A percentile compares a stretch with the other conserved stretches of the same genome.
Conservation (phyloP, 1,140 invertebrate species). For the Phenacoccus solenopsis region DNA sequence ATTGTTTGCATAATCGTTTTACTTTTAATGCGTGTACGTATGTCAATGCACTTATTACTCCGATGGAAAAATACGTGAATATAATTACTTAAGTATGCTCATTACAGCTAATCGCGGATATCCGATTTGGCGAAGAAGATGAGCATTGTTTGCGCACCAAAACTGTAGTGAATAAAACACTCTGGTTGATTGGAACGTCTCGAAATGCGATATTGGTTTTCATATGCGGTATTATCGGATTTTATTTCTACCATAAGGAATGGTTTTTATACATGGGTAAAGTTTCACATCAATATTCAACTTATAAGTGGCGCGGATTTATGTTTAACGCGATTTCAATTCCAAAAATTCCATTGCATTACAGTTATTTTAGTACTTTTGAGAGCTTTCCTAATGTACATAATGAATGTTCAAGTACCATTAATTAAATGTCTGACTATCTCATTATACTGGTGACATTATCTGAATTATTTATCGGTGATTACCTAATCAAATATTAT, state of each 20-base stretch:
- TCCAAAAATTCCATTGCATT: no score
- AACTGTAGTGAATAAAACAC: conserved; percentile 35
- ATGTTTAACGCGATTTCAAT: no score
- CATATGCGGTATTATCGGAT: conserved; percentile 25
- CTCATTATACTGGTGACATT: no score
- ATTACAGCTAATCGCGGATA: conserved; percentile 44
- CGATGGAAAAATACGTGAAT: background rate
- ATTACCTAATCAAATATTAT: no score
- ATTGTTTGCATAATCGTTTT: conserved; percentile 55
- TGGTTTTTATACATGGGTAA: background rate
- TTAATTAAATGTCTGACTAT: no score
- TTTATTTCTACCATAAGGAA: background rate
- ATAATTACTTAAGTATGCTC: conserved; percentile 15
- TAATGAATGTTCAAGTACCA: no score
- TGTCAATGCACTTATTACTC: background rate
- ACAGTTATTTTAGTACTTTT: no score
- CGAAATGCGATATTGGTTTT: conserved; percentile 40
- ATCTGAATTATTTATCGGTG: no score
- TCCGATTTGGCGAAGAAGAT: conserved; percentile 41
- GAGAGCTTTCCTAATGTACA: no score
- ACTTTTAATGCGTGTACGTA: conserved; percentile 51
- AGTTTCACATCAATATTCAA: no score
- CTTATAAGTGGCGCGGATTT: no score
- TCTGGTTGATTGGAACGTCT: conserved; percentile 39
- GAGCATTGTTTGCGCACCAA: conserved; percentile 35